These are phyloP conservation scores for Periphyllus acericola DNA, from an alignment of 2,888 invertebrate species.

Conservation along the genomic window DNA sequence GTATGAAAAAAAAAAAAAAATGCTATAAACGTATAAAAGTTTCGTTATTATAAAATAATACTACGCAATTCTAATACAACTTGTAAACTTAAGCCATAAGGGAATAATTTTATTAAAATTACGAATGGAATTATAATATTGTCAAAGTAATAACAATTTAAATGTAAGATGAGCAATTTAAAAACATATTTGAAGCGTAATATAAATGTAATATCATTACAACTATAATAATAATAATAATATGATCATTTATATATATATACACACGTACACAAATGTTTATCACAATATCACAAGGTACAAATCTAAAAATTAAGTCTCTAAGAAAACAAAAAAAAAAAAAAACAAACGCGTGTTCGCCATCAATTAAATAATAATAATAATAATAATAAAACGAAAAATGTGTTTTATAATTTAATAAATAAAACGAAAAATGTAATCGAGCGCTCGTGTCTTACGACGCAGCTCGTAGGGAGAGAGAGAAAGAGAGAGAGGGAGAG, in stretches of 20 bases:
- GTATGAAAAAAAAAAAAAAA: neutral
- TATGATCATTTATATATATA: neutral
- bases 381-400: too few relatives aligned
- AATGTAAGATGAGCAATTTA: neutral
- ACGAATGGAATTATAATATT: neutral
- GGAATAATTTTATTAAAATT: neutral
- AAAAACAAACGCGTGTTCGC: too few relatives aligned
- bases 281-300: neutral
- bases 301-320: neutral
- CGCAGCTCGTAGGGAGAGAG: too few relatives aligned
- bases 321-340: too few relatives aligned
- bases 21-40: neutral
- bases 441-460: too few relatives aligned
- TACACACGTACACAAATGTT: neutral
- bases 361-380: too few relatives aligned
- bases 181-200: neutral
- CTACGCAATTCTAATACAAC: neutral
- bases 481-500: too few relatives aligned
- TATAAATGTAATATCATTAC: neutral
- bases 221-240: neutral
- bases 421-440: too few relatives aligned
- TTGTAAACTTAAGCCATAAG: neutral
- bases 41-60: neutral
- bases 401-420: too few relatives aligned
- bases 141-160: neutral